These are phyloP conservation scores for Ephestia elutella DNA, from an alignment of 1,140 invertebrate species.

Conservation along the genomic window DNA sequence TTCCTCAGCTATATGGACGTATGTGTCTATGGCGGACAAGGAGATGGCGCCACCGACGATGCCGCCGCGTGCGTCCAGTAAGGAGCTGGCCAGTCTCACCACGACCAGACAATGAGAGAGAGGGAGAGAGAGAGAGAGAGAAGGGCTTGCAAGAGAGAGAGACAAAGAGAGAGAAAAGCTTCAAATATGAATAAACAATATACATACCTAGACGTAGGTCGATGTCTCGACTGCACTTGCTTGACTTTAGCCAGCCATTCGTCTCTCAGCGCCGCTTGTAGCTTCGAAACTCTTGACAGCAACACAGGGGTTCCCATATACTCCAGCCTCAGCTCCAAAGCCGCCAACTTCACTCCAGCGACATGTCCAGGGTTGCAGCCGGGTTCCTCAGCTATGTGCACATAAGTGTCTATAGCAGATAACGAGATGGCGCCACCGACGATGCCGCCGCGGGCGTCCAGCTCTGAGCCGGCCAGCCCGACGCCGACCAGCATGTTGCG, in stretches of 20 bases:
- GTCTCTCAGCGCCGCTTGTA: conserved; percentile 86
- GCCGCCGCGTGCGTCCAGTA: conserved; percentile 94
- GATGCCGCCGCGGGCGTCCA: conserved; percentile 97
- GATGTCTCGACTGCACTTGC: conserved; percentile 8
- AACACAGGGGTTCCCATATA: conserved; percentile 97
- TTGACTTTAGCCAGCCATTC: conserved; percentile 79
- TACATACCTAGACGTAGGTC: conserved; percentile 25
- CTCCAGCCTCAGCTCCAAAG: conserved; percentile 91
- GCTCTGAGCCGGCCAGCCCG: conserved; percentile 89
- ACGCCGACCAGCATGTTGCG: conserved; percentile 94
- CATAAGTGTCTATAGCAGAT: conserved; percentile 89
- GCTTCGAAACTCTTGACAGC: conserved; percentile 90
- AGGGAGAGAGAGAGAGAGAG: no score
- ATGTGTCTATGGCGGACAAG: conserved; percentile 90
- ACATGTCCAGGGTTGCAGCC: conserved; percentile 92
- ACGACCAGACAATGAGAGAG: conserved; percentile 78
- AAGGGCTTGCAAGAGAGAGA: no score
- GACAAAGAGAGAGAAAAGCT: no score
- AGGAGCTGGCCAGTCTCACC: conserved; percentile 90
- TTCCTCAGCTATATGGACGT: conserved; percentile 91
- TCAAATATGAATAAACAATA: no score
- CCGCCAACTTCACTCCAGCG: conserved; percentile 87
- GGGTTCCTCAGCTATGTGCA: conserved; percentile 91
- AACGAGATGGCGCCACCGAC: conserved; percentile 96
- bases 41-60: conserved; percentile 97